Evolutionary conservation across 2,888 invertebrate genomes (phyloP), one percentile per base, ranked within the genome.

Genomic region (Petrolisthes manimaculis): DNA sequence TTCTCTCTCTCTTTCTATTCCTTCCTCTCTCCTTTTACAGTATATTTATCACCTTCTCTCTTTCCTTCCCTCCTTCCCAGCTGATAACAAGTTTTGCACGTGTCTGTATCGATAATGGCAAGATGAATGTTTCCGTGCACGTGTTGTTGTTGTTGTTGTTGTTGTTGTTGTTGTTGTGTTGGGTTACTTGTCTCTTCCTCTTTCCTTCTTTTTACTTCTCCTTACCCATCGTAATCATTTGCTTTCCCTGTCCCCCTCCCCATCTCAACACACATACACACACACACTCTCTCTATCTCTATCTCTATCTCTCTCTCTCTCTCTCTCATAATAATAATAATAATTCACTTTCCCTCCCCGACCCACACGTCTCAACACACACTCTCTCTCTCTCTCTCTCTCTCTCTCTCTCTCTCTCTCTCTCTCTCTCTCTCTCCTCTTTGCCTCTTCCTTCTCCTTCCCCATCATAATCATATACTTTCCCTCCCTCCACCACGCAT

Each of bases 331-430:
- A 12, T 67, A 67, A 14, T 67, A 67, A 12, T 8, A 71, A 18
- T 24, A 14, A 24, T 77, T 77, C 5, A 3, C 18, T 53, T 37
- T 14, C 18, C 18, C 6, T 12, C 4, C 18, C 8, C 9, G 14
- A 4, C 5, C 74, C 74, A 77, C 5, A 12, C 5, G 12, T 24
- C 37, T 12, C 37, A 4, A 21, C 4, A 24, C 8, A 12, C 77
- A 12, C 12, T 51, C 51, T 51, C 3, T 77, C 14, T 5, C 3
- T 24, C 77, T 77, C 51, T 77, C 77, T 77, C 51, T 77, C 51
- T 77, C 51, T 77, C 77, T 77, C 77, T 37, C 77, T 77, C 77
- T 77, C 77, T 77, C 77, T 77, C 51, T 77, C 77, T 79, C 55
- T 55, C 79, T 55, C 79, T 55, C 79, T 55, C 79, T 55, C 79